A percentile compares a stretch with the other conserved stretches of the same genome.
Conservation (phyloP, 1,140 invertebrate genomes). For the Ericerus pela region DNA sequence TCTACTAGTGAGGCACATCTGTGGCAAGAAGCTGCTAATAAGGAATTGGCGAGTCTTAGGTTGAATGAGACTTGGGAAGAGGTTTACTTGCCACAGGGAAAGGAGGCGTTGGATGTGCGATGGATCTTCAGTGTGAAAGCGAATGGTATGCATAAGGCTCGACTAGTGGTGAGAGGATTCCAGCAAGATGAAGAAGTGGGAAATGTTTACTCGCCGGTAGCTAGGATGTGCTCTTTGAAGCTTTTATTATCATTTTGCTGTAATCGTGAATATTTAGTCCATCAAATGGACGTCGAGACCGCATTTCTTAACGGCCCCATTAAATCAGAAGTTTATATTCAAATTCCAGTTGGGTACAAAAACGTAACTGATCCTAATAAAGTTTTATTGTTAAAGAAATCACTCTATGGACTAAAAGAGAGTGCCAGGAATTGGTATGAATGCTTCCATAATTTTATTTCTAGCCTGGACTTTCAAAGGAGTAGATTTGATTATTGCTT, state of each 20-base stretch:
- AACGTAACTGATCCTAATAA: not conserved
- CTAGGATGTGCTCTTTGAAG: not conserved
- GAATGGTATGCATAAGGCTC: slow-evolving; percentile 20
- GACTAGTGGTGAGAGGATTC: slow-evolving; percentile 23
- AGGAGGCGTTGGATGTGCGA: slow-evolving; percentile 11
- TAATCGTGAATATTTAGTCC: not conserved
- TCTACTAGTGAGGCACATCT: slow-evolving; percentile 16
- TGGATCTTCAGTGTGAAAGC: slow-evolving; percentile 28
- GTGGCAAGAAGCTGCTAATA: slow-evolving; percentile 16
- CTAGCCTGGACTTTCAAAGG: no score
- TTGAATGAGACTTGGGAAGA: slow-evolving; percentile 10
- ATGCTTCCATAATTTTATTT: not conserved
- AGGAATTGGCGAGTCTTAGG: slow-evolving; percentile 18
- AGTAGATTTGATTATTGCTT: no score
- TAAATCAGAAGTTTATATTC: not conserved
- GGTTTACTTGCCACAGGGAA: slow-evolving; percentile 3
- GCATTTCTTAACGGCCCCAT: slow-evolving; percentile 1
- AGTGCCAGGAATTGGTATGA: slow-evolving; percentile 12
- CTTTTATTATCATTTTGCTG: not conserved
- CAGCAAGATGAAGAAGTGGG: slow-evolving; percentile 21
- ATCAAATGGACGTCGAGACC: slow-evolving; percentile 2
- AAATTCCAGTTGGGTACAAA: slow-evolving; percentile 13
- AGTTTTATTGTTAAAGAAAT: slow-evolving; percentile 6
- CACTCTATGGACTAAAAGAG: slow-evolving; percentile 6
- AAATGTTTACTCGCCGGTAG: slow-evolving; percentile 24